Conservation (phyloP, 2,797 vertebrate species). For the Carduelis carduelis region DNA sequence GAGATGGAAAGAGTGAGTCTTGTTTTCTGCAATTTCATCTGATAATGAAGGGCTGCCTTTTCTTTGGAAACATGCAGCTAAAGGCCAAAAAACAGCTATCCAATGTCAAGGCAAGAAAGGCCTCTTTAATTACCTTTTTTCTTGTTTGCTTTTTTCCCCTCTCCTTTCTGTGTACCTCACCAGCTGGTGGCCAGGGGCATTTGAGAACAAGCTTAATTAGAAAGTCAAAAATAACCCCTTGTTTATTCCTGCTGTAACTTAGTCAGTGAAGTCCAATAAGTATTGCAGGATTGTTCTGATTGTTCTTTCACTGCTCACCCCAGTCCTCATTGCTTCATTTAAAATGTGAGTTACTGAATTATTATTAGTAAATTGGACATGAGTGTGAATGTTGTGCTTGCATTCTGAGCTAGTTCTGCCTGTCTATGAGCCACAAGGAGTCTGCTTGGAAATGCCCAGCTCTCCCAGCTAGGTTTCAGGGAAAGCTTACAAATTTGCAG, state of each 20-base stretch:
- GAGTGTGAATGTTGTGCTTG: background rate
- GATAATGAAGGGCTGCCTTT: constrained; percentile 38
- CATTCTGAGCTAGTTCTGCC: background rate
- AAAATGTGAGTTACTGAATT: background rate
- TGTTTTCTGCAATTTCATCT: constrained; percentile 38
- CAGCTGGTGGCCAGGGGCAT: constrained; percentile 32
- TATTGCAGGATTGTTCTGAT: background rate
- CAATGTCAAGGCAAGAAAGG: constrained; percentile 53
- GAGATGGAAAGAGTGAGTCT: constrained; percentile 50
- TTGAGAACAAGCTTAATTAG: constrained; percentile 31
- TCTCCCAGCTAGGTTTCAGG: background rate
- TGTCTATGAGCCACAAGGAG: background rate
- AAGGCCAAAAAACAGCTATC: constrained; percentile 66
- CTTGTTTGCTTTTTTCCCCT: background rate
- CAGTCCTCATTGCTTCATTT: background rate
- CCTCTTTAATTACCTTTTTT: constrained; percentile 19
- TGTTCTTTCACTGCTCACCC: background rate
- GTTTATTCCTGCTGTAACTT: background rate
- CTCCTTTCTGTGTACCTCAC: background rate
- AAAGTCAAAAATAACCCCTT: constrained; percentile 19
- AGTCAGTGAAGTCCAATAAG: background rate
- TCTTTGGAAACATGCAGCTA: constrained; percentile 12
- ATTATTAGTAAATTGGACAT: background rate
- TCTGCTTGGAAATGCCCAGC: background rate
- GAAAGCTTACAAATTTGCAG: background rate